phyloP scores from a whole-genome alignment of 2,797 vertebrate species.

The Sebastes wilsoni region DNA sequence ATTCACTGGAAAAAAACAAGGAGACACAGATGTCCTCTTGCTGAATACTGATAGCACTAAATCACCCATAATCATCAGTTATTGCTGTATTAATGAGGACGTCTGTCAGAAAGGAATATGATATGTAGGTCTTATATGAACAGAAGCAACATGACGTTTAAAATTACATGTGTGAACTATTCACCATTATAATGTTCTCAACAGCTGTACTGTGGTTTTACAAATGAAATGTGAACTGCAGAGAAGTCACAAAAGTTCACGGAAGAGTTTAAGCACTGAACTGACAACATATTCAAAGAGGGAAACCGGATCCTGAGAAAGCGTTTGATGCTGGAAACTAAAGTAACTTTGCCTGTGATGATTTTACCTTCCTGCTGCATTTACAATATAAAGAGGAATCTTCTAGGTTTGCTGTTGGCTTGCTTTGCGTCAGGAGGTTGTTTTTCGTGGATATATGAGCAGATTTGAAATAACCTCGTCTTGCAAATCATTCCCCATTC shows the following conservation, averaged over 20 bases:
- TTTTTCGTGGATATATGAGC: constrained; percentile 52
- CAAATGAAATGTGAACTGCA: constrained; percentile 20
- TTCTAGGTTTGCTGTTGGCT: constrained; percentile 18
- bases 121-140: background rate
- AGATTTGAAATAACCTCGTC: constrained; percentile 56
- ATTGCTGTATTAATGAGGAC: constrained; percentile 27
- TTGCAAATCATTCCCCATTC: constrained; percentile 36
- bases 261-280: constrained; percentile 16
- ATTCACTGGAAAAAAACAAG: background rate
- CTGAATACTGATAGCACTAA: constrained; percentile 27
- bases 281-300: constrained; percentile 27
- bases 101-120: background rate
- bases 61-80: constrained; percentile 30
- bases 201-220: constrained; percentile 5
- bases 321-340: constrained; percentile 26
- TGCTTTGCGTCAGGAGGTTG: constrained; percentile 42
- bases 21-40: constrained; percentile 11
- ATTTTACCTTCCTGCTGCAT: constrained; percentile 42
- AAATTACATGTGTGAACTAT: constrained; percentile 18
- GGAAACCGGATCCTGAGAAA: constrained; percentile 21
- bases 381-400: constrained; percentile 59
- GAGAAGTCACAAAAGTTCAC: constrained; percentile 50
- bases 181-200: background rate
- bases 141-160: constrained; percentile 1
- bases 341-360: constrained; percentile 27